These are phyloP conservation scores for Chaetodon trifasciatus DNA, from an alignment of 2,797 vertebrate species.

Conservation along the genomic window DNA sequence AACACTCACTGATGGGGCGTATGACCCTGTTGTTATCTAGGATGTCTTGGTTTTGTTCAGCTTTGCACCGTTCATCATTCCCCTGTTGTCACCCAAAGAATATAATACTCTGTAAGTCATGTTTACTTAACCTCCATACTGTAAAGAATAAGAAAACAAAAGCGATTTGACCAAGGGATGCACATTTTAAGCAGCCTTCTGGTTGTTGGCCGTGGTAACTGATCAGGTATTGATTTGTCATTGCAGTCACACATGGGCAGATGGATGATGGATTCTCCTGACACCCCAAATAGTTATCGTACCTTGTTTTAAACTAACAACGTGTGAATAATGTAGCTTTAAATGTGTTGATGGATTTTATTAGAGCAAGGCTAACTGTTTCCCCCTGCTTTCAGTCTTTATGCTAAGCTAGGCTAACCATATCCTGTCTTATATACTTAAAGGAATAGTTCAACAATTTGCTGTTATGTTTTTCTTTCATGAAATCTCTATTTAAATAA, in stretches of 20 bases:
- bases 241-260: neutral
- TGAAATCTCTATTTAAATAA: neutral
- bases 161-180: neutral
- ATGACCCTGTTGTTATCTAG: neutral
- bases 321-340: too few species aligned
- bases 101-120: slow-evolving; percentile 1
- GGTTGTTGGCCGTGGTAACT: neutral
- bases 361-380: too few species aligned
- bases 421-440: too few species aligned
- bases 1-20: neutral
- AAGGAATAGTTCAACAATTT: too few species aligned
- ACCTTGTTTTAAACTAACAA: too few species aligned
- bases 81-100: neutral
- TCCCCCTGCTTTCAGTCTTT: too few species aligned
- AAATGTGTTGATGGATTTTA: too few species aligned
- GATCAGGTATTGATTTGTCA: too few species aligned
- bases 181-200: neutral
- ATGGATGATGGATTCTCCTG: too few species aligned
- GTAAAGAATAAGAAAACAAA: neutral
- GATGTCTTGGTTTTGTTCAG: neutral
- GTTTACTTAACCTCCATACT: slow-evolving; percentile 2
- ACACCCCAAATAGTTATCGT: too few species aligned
- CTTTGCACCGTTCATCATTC: neutral
- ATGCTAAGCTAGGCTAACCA: too few species aligned
- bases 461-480: neutral